Conservation (phyloP, 2,797 vertebrate genomes). For the Spheniscus humboldti region DNA sequence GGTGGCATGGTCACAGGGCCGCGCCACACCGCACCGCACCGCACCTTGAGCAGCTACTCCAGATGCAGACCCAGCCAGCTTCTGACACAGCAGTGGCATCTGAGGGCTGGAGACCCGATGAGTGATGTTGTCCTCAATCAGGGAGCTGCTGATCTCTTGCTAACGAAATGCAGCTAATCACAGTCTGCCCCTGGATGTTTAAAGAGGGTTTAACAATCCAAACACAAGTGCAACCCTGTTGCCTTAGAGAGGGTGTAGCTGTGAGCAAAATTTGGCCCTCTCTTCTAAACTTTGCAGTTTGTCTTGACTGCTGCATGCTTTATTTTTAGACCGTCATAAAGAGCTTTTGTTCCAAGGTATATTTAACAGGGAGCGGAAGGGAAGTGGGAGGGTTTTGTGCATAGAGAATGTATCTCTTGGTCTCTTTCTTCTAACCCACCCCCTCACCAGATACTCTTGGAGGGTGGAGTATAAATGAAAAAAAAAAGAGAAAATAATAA, state of each 20-base stretch:
- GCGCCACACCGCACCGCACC: rapidly evolving
- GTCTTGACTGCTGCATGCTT: slow-evolving; percentile 43
- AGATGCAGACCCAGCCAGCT: neutral
- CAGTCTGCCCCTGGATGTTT: slow-evolving; percentile 18
- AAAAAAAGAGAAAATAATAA: slow-evolving; percentile 17
- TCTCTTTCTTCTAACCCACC: slow-evolving; percentile 46
- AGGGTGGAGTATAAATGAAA: slow-evolving; percentile 44
- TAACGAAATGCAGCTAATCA: neutral
- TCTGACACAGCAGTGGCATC: neutral
- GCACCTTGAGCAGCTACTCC: neutral
- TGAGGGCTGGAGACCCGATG: neutral
- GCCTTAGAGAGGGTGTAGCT: slow-evolving; percentile 53
- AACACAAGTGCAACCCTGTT: slow-evolving; percentile 27
- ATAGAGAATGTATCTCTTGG: slow-evolving; percentile 47
- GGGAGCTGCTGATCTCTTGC: neutral
- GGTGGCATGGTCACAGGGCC: neutral
- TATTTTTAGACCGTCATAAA: slow-evolving; percentile 69
- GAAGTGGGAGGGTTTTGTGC: slow-evolving; percentile 54
- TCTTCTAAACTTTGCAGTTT: slow-evolving; percentile 24
- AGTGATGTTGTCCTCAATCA: neutral
- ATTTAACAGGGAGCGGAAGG: slow-evolving; percentile 69
- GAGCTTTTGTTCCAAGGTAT: slow-evolving; percentile 67
- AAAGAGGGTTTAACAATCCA: slow-evolving; percentile 30
- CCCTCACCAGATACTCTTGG: slow-evolving; percentile 53
- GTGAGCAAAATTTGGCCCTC: slow-evolving; percentile 45